phyloP scores from a whole-genome alignment of 2,797 vertebrate species.

The Novumbra hubbsi region DNA sequence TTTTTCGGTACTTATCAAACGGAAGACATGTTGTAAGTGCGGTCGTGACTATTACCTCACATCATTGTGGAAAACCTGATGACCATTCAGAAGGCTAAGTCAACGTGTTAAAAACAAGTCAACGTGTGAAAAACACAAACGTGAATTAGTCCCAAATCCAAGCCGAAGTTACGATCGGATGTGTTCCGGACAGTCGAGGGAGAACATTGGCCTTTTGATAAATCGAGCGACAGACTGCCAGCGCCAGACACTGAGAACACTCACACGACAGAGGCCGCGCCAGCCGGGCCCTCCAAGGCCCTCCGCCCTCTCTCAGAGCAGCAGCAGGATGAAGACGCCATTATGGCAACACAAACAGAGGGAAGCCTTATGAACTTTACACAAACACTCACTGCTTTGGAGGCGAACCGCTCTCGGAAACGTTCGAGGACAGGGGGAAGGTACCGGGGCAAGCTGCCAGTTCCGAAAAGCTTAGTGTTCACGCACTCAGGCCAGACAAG shows the following conservation, averaged over 20 bases:
- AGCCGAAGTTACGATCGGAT: constrained; percentile 23
- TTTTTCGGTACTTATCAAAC: too few relatives aligned
- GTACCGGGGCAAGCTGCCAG: constrained; percentile 71
- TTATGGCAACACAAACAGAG: constrained; percentile 74
- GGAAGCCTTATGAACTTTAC: constrained; percentile 81
- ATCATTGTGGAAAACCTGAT: not conserved
- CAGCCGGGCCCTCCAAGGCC: constrained; percentile 48
- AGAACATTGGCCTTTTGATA: constrained; percentile 54
- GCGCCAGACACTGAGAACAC: constrained; percentile 72
- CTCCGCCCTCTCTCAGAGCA: constrained; percentile 67
- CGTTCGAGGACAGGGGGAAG: constrained; percentile 54
- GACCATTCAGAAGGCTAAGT: not conserved
- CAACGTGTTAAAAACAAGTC: not conserved
- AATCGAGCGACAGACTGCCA: constrained; percentile 61
- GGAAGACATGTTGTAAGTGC: too few relatives aligned
- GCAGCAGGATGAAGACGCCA: constrained; percentile 72
- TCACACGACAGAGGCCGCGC: constrained; percentile 59
- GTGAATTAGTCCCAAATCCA: not conserved
- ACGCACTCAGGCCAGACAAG: constrained; percentile 69
- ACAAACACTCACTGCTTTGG: constrained; percentile 73
- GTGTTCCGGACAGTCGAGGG: constrained; percentile 26
- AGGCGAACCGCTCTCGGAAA: constrained; percentile 64
- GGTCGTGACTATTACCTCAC: constrained; percentile 1
- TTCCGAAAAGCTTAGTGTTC: constrained; percentile 72
- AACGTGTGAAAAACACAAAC: not conserved